These are phyloP conservation scores for Pachypeltis micranthus DNA, from an alignment of 1,140 invertebrate species.

Conservation along the genomic window DNA sequence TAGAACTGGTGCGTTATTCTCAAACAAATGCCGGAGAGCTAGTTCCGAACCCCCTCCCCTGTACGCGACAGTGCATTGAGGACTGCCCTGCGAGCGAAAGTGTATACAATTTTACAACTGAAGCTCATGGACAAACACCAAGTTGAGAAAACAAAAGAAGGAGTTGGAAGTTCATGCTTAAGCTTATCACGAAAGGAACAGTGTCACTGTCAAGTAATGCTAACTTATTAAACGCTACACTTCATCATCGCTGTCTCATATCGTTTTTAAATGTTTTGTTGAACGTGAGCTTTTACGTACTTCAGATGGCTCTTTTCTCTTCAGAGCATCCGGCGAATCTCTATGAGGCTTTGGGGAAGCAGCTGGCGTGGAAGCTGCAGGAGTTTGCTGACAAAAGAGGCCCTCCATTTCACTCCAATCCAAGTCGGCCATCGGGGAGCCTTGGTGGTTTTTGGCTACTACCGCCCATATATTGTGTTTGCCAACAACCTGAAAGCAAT, in stretches of 20 bases:
- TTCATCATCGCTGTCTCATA: neutral
- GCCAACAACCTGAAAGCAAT: constrained; percentile 49
- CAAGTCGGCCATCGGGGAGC: constrained; percentile 61
- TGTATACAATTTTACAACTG: too few relatives aligned
- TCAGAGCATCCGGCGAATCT: constrained; percentile 25
- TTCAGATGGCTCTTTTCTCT: constrained; percentile 55
- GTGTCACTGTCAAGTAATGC: too few relatives aligned
- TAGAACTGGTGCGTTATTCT: too few relatives aligned
- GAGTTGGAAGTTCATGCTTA: too few relatives aligned
- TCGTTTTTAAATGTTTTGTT: neutral
- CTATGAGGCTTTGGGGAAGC: constrained; percentile 35
- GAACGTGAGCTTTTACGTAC: constrained; percentile 28
- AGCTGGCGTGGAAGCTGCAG: constrained; percentile 41
- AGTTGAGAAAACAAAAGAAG: too few relatives aligned
- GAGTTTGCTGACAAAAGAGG: constrained; percentile 75
- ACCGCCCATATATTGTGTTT: constrained; percentile 88
- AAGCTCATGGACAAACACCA: too few relatives aligned
- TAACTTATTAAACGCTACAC: too few relatives aligned
- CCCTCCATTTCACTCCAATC: constrained; percentile 89
- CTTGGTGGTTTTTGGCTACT: constrained; percentile 71
- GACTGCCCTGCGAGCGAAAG: too few relatives aligned
- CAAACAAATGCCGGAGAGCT: too few relatives aligned
- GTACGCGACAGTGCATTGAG: too few relatives aligned
- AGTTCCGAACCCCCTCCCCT: too few relatives aligned
- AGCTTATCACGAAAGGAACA: too few relatives aligned